Evolutionary conservation across 2,797 vertebrate species (phyloP), one percentile per base, ranked within the genome.

Genomic region (Poecilia velifera): DNA sequence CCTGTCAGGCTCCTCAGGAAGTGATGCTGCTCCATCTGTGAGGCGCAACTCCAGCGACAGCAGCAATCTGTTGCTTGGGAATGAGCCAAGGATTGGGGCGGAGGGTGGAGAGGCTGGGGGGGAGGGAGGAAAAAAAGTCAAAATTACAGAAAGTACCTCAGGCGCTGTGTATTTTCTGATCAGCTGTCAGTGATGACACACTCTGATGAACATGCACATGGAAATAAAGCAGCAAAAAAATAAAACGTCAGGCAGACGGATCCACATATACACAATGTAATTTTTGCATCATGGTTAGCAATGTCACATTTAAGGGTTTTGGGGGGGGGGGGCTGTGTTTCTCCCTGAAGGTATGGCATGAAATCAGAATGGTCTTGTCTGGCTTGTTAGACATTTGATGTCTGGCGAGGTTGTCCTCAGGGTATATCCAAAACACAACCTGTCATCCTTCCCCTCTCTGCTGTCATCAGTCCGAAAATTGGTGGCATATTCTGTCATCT

Each of bases 61-160:
- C 90, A 76, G 86, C 93, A 94, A 95, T 94, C 93, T 95, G 94
- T 94, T 93, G 94, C 94, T 93, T 93, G 93, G 94, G 93, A 92
- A 89, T 84, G 90, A 93, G 93, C 94, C 93, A 94, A 92, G 88
- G 74, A 82, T 85, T 74, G 12, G 25, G 53, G 28, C 25, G 73
- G 47, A n/a, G 31, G 57, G 39, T 9, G 76, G 73, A 34, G 49
- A 45, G 72, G 45, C 20, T 55, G 28, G 71, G 18, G n/a, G 75
- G 72, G 77, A 47, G n/a, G 12, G 46, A 76, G 49, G 49, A 0
- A 22, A 39, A 80, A 79, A 73, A 87, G 88, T 90, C 82, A 84
- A 88, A 92, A 93, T 93, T 95, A 93, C 89, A 89, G 90, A 91
- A 90, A 93, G 89, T 87, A 92, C 94, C 95, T 91, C 84, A 59